Evolutionary conservation across 2,113 vertebrate genomes (phyloP).

Genomic region (zebrafish (Danio rerio)): GRCz12tu NC_133199.1:23832501-23833000

Average conservation of each 20-base stretch:
- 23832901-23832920: too few species aligned
- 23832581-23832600: constrained; percentile 36
- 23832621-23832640: constrained; percentile 11
- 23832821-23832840: neutral
- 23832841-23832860: neutral
- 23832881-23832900: too few species aligned
- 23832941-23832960: too few species aligned
- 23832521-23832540: constrained; percentile 27
- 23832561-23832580: constrained; percentile 20
- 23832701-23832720: neutral
- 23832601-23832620: constrained; percentile 21
- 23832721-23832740: neutral
- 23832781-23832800: too few species aligned
- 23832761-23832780: too few species aligned
- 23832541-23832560: constrained; percentile 28
- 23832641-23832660: constrained; percentile 33
- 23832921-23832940: too few species aligned
- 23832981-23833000: too few species aligned
- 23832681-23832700: neutral
- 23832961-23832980: too few species aligned
- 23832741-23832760: too few species aligned
- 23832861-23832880: neutral
- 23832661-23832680: neutral
- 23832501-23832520: constrained; percentile 20
- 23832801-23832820: neutral